Percentiles rank a stretch among this genome's conserved stretches.
Evolutionary conservation across 2,113 vertebrate species (phyloP).

Genomic region (Saguinus midas): DNA sequence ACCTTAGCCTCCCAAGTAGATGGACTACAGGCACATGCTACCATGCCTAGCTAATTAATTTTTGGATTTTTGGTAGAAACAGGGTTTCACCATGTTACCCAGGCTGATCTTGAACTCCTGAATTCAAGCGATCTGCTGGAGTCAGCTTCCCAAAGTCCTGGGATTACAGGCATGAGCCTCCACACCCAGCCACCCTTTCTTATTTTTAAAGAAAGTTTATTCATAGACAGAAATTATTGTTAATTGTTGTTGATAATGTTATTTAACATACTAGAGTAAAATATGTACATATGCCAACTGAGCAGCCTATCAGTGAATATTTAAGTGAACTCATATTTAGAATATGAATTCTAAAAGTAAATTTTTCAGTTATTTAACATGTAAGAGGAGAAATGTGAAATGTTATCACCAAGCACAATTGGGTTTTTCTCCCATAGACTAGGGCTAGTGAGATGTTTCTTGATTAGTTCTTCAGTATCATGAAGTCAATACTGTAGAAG

Average conservation of each 20-base stretch:
- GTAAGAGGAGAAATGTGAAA: slow-evolving; percentile 34
- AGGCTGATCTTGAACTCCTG: too few species aligned
- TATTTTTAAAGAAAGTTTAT: slow-evolving; percentile 42
- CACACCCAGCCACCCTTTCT: neutral
- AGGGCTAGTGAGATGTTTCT: neutral
- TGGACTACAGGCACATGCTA: too few species aligned
- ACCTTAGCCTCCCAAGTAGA: too few species aligned
- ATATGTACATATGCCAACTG: neutral
- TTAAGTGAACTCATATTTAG: neutral
- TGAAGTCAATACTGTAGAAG: neutral
- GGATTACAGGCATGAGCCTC: too few species aligned
- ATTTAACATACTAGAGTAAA: neutral
- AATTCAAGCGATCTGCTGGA: too few species aligned
- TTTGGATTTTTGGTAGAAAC: too few species aligned
- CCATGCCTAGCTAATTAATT: too few species aligned
- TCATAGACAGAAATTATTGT: neutral
- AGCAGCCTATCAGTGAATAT: slow-evolving; percentile 3
- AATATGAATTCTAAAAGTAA: slow-evolving; percentile 42
- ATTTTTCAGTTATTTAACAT: neutral
- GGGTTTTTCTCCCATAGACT: neutral
- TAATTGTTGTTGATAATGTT: slow-evolving; percentile 15
- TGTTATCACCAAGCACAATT: neutral
- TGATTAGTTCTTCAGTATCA: slow-evolving; percentile 21
- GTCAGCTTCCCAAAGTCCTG: too few species aligned
- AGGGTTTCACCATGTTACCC: too few species aligned